Base-by-base conservation (phyloP, 2,797 vertebrate genomes). In the Myripristis jacobus region DNA sequence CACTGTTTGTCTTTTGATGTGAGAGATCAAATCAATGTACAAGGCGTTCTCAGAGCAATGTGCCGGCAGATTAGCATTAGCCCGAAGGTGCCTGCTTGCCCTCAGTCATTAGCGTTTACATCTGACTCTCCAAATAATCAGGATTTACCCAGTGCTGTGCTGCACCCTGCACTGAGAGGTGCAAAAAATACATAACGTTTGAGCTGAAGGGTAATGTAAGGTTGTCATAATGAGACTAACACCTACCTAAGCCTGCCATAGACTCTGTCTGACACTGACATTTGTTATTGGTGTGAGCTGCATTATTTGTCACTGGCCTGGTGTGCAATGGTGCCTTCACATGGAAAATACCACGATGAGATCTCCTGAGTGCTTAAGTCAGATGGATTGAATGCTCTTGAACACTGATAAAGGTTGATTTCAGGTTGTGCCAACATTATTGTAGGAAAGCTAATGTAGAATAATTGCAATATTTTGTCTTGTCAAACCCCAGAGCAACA, bases 1-100 rank as follows among this genome's bases (percentile, higher is more conserved):
- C 95, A 93, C 95, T 96, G 96, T 98, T 98, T 98, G 96, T 98
- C 97, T 98, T 99, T 98, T 97, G 96, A 98, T 97, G 96, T 97
- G 96, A 96, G 97, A 96, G 96, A 98, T 97, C 96, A 98, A 97
- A 99, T 99, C 96, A 94, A 99, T 98, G 97, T 95, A 95, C 96
- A 92, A 75, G 93, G 92, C 95, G 94, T 94, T 95, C 94, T 94
- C 92, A 92, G 92, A 95, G 96, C 95, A 93, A 95, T 93, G 95
- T 91, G 94, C 85, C 62, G 81, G 94, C 94, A 95, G 96, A 98
- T 98, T 98, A 97, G 96, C 95, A 97, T 98, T 96, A 96, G 96
- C 90, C 89, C 15, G 77, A 90, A 92, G 93, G 90, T 91, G 92
- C 87, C 85, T 86, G 90, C 90, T 87, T 77, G 89, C 88, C 91